Evolutionary conservation across 2,888 invertebrate genomes (phyloP).

Genomic region (Lasiommata megera): DNA sequence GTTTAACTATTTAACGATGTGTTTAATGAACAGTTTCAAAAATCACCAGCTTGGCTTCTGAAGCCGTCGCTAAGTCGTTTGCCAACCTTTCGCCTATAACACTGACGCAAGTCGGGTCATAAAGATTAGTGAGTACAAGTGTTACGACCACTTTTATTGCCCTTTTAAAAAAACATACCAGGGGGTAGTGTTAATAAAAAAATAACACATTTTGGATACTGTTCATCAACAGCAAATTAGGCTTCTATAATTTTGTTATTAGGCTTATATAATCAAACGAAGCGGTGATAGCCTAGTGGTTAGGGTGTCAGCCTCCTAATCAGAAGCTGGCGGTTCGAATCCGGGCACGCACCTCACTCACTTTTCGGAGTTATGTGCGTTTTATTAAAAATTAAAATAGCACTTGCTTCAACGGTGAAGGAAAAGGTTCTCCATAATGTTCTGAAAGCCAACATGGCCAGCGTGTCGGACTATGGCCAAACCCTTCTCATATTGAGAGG

Average conservation of each 20-base stretch:
- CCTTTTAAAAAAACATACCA: conserved; percentile 6
- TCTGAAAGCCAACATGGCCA: too few relatives aligned
- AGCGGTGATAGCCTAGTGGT: too few relatives aligned
- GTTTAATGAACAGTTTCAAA: conserved; percentile 50
- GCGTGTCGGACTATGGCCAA: too few relatives aligned
- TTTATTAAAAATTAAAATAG: too few relatives aligned
- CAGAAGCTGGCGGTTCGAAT: too few relatives aligned
- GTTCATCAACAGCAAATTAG: not conserved
- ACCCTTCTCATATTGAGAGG: too few relatives aligned
- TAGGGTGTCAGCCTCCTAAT: too few relatives aligned
- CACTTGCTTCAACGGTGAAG: too few relatives aligned
- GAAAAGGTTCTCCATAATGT: too few relatives aligned
- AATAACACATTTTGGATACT: not conserved
- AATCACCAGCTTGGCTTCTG: conserved; percentile 46
- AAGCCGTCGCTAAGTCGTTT: conserved; percentile 53
- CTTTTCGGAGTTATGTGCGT: too few relatives aligned
- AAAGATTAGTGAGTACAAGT: conserved; percentile 54
- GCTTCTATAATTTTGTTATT: not conserved
- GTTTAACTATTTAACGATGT: conserved; percentile 27
- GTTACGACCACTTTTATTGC: conserved; percentile 33
- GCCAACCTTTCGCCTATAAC: conserved; percentile 58
- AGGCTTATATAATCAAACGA: too few relatives aligned
- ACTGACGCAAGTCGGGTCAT: conserved; percentile 58
- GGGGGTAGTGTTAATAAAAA: not conserved
- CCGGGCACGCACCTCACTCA: too few relatives aligned